Conservation (phyloP, 2,113 vertebrate genomes). For the Paramormyrops kingsleyae region DNA sequence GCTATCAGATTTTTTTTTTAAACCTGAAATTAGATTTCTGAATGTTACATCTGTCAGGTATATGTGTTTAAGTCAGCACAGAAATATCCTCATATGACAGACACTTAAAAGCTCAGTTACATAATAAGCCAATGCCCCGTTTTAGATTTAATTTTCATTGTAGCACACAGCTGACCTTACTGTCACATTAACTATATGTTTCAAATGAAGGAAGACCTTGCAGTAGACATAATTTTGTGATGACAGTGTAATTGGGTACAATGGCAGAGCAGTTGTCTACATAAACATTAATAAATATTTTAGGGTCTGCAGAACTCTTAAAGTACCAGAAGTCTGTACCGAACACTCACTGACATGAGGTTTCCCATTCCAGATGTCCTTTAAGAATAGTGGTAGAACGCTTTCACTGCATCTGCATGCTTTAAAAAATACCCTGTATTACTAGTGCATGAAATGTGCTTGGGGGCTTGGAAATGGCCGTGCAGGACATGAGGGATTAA, state of each 20-base stretch:
- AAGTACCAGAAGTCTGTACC: neutral
- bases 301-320: neutral
- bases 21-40: neutral
- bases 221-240: conserved; percentile 41
- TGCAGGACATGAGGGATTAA: neutral
- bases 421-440: conserved; percentile 67
- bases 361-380: conserved; percentile 23
- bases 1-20: neutral
- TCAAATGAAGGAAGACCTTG: conserved; percentile 35
- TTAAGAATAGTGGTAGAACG: conserved; percentile 43
- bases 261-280: conserved; percentile 32
- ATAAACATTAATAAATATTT: conserved; percentile 8
- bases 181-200: conserved; percentile 41
- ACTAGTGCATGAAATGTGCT: conserved; percentile 39
- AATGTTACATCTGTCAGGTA: neutral
- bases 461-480: neutral
- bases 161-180: conserved; percentile 53
- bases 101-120: neutral
- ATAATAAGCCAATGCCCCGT: conserved; percentile 28
- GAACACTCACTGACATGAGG: conserved; percentile 21
- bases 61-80: neutral
- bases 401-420: conserved; percentile 47
- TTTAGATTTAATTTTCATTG: conserved; percentile 61
- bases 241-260: conserved; percentile 38
- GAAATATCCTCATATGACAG: neutral